Conservation (phyloP, 2,113 vertebrate genomes). For the Myiozetetes cayanensis region DNA sequence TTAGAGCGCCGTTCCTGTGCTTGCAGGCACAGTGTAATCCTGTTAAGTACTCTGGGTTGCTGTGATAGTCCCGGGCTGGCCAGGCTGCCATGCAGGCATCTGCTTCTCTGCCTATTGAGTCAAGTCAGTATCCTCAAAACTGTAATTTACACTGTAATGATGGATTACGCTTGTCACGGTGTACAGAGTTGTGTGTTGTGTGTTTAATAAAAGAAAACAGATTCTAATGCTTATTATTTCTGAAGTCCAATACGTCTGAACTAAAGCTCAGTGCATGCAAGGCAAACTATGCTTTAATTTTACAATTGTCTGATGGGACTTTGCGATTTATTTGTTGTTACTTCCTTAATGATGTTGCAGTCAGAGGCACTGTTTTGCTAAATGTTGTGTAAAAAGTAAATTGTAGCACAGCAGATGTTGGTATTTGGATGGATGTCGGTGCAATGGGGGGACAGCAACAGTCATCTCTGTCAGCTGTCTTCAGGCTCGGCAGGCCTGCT, state of each 20-base stretch:
- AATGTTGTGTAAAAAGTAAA: slow-evolving; percentile 96
- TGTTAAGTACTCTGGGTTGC: slow-evolving; percentile 22
- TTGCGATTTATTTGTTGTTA: slow-evolving; percentile 73
- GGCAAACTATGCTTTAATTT: slow-evolving; percentile 72
- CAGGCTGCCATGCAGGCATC: slow-evolving; percentile 34
- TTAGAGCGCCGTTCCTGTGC: not conserved
- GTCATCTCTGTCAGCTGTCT: slow-evolving; percentile 83
- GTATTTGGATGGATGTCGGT: slow-evolving; percentile 78
- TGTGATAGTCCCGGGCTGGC: not conserved
- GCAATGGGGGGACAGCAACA: slow-evolving; percentile 77
- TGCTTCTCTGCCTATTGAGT: slow-evolving; percentile 42
- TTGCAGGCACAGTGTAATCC: slow-evolving; percentile 31
- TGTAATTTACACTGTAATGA: slow-evolving; percentile 67
- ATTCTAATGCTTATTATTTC: slow-evolving; percentile 39
- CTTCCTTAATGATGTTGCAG: slow-evolving; percentile 80
- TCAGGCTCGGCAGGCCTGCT: slow-evolving; percentile 83
- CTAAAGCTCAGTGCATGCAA: slow-evolving; percentile 62
- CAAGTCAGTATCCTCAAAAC: slow-evolving; percentile 53
- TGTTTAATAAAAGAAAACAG: slow-evolving; percentile 48
- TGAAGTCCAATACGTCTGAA: slow-evolving; percentile 53
- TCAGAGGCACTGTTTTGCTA: slow-evolving; percentile 87
- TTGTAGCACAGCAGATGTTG: slow-evolving; percentile 90
- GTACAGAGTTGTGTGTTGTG: slow-evolving; percentile 28
- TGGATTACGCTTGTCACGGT: slow-evolving; percentile 37
- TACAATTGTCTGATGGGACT: slow-evolving; percentile 72